phyloP scores from a whole-genome alignment of 2,797 vertebrate genomes.

The Cichlasoma orientale region DNA sequence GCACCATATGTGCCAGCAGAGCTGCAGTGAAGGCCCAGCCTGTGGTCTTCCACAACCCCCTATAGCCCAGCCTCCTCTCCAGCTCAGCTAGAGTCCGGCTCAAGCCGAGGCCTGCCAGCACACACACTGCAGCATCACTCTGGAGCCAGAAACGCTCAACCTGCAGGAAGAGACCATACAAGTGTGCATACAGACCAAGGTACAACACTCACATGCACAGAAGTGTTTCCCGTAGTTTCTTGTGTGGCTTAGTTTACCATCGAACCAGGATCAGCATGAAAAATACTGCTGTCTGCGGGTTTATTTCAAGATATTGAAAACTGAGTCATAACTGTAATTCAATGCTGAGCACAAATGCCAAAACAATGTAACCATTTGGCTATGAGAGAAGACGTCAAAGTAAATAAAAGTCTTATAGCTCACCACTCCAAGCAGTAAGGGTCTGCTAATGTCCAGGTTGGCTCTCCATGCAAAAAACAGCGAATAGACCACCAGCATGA shows the following conservation, averaged over 20 bases:
- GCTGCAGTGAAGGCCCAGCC: constrained; percentile 85
- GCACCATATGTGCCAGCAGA: constrained; percentile 83
- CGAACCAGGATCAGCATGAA: neutral
- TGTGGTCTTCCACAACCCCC: constrained; percentile 69
- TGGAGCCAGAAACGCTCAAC: constrained; percentile 98
- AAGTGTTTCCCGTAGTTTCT: neutral
- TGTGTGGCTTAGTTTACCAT: neutral
- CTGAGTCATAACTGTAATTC: neutral
- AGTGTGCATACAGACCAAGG: neutral
- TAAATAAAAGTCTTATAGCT: constrained; percentile 8
- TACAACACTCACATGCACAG: neutral
- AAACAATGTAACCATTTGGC: neutral
- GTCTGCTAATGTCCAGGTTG: constrained; percentile 93
- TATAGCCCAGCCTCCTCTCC: constrained; percentile 66
- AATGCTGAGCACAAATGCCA: neutral
- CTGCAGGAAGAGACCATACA: constrained; percentile 67
- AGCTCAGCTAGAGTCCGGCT: constrained; percentile 69
- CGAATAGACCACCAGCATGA: constrained; percentile 91
- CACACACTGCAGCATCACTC: constrained; percentile 88
- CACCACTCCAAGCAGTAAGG: constrained; percentile 91
- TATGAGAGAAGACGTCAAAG: neutral
- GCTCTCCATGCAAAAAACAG: constrained; percentile 98
- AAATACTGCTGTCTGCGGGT: neutral
- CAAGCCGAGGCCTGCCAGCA: constrained; percentile 90
- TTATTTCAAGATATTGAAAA: neutral